Base-by-base conservation (phyloP, 1,140 invertebrate genomes). In the Diachasma alloeum region DNA sequence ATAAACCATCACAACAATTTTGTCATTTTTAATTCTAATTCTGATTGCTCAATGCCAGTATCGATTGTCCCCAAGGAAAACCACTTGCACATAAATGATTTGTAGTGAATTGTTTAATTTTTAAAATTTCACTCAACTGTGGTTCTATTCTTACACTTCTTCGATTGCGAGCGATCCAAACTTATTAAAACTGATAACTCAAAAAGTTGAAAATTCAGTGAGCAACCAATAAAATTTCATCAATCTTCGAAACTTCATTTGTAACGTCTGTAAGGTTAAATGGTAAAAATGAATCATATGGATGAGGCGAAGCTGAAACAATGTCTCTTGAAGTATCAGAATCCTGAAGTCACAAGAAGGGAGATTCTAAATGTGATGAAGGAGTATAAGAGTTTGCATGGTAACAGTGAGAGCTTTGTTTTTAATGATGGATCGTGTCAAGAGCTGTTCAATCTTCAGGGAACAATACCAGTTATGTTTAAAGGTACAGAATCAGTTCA, bases 381-480 rank as follows among this genome's bases (percentile, higher is more conserved):
- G 83, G 88, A 92, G 74, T 97, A 97, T 86, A 92, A 90, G 83
- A 93, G 94, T 84, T 90, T 98, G 63, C 86, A 91, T 74, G 92
- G 92, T 22, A 90, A 91, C 78, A 83, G 91, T 75, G 93, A 94
- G 48, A 87, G 89, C 56, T 95, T 94, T 88, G 96, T 96, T 31
- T 98, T 98, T 86, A 97, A 97, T 87, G 95, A 98, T 94, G 97
- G 97, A 44, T 92, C 90, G 15, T 89, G 91, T 72, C 96, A 95
- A 88, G 94, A 97, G 75, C 90, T 99, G 72, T 88, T 98, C 11
- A 95, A 95, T 86, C 90, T 99, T 15, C 92, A 94, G 85, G 98
- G 98, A 69, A 99, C 97, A 15, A 97, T 99, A 85, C 97, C 97
- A 36, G 96, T 99, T 1, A 90, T 90, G 42, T 99, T 96, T 86